Base-by-base conservation (phyloP, 2,888 invertebrate species). In the Lasioglossum pauxillum region DNA sequence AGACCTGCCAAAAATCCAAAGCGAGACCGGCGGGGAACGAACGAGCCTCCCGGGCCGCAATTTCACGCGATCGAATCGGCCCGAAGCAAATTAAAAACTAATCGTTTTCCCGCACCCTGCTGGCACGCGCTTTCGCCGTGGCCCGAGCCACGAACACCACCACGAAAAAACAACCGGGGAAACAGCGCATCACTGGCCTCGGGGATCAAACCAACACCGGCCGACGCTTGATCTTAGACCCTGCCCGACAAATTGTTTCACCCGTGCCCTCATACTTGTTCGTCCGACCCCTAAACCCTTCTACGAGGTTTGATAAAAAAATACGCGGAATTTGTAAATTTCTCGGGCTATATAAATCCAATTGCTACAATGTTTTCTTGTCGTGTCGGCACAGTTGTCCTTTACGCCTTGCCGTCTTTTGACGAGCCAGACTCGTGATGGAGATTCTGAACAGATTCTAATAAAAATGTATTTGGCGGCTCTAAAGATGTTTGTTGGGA, bases 71-170 rank as follows among this genome's bases (percentile, higher is more conserved):
- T 92, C 92, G 90, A 91, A 90, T 91, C 88, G 88, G 85, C 80
- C 91, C 89, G 92, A 78, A 87, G 76, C 92, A 92, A 93, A 93
- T 93, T 93, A 93, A 93, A 93, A 93, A 93, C 92, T 93, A 93
- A 93, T 93, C 92, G 93, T 90, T 93, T 93, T 92, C 83, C 91
- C 38, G 38, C 38, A 60, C 84, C 90, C 90, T 85, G 86, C 88
- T 88, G 90, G 90, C 90, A 89, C 90, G 85, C 90, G 90, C 89
- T 87, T 83, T 81, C 38, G 67, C 69, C 85, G 82, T 87, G 84
- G 81, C 84, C 88, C 83, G 85, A 83, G 89, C 82, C 88, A 80
- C 82, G 64, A 31, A 60, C 27, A 27, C 27, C 27, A 2, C 1
- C 27, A 27, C 60, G 5, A 60, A 27, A 60, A 60, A 60, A 60